Base-by-base conservation (phyloP, 2,888 invertebrate species). In the Harpalus rufipes region DNA sequence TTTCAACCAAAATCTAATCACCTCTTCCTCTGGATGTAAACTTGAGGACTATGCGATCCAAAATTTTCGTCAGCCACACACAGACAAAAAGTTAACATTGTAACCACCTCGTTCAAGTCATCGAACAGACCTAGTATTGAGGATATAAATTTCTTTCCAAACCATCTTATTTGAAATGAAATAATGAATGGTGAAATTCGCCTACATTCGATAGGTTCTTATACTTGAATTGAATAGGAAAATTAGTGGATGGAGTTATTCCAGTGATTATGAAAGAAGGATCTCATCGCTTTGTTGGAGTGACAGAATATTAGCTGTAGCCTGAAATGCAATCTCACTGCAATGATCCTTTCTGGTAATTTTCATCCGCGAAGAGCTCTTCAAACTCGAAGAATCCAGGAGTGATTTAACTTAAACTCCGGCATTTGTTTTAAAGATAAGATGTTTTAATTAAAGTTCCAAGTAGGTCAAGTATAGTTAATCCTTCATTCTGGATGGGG, bases 371-470 rank as follows among this genome's bases (percentile, higher is more conserved):
- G 78, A 78, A 51, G 78, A 78, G 80, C 80, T 61, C 80, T 80
- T 80, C n/a, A 80, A 74, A 80, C 61, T 80, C 61, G 59, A 80
- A 61, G 61, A 80, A 80, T 80, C 61, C 18, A 16, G 80, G 61
- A 80, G 80, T 80, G 61, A 80, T 80, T 80, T 80, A 80, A 80
- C 58, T 82, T 82, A 74, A 74, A 74, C 82, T 72, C 39, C 72
- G 32, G 82, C 84, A 84, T 78, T 78, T 84, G 63, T 84, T 78
- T 84, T 78, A 63, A 78, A 78, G 84, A 84, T 84, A 84, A 84
- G 84, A 84, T 78, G 56, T 84, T 84, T 84, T 84, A 84, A 84
- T 84, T 84, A 84, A 84, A 84, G 78, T 84, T 84, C 18, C 76
- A 84, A 84, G 63, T 84, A 78, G 84, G 84, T 84, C 84, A 84